Base-by-base conservation (phyloP, 1,140 invertebrate genomes). In the Dendroctonus ponderosae region DNA sequence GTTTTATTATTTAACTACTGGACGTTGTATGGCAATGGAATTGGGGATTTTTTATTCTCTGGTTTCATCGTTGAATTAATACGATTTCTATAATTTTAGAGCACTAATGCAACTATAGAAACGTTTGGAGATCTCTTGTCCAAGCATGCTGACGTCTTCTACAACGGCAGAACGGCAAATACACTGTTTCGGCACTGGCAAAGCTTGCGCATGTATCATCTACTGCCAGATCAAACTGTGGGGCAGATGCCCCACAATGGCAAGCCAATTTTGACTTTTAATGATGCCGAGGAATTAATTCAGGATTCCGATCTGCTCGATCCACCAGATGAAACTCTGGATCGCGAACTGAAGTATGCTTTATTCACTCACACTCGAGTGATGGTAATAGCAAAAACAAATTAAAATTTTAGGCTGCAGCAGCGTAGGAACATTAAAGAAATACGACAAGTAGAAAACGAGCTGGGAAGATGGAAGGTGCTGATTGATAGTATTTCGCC, bases 201-300 rank as follows among this genome's bases (percentile, higher is more conserved):
- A 63, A 81, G 94, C 26, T 87, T 99, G 80, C 96, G 96, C 79
- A 94, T 97, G 74, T 97, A 96, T 79, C 89, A 94, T 73, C 81
- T 99, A 3, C 78, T 99, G 42, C 89, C 92, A 0, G 95, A 98
- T 81, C 96, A 98, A 83, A 85, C 85, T 58, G 86, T 92, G 71
- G 86, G 85, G 72, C 82, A 83, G 56, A 77, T 87, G 57, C 84
- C 85, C 39, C 83, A 84, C 71, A 80, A 83, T 77, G 77, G 74
- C 51, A 83, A 83, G 64, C 73, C 87, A 72, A 83, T 91, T 26
- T 76, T 93, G 42, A 91, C 88, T 72, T 97, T 98, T 77, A 94
- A 92, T 50, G 95, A 98, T 82, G 92, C 91, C 5, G 96, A 98
- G 79, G 93, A 97, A 71, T 83, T 89, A 70, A 85, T 97, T 8